These are phyloP conservation scores for Hemibagrus wyckioides DNA, from an alignment of 2,113 vertebrate genomes.

Conservation along the genomic window DNA sequence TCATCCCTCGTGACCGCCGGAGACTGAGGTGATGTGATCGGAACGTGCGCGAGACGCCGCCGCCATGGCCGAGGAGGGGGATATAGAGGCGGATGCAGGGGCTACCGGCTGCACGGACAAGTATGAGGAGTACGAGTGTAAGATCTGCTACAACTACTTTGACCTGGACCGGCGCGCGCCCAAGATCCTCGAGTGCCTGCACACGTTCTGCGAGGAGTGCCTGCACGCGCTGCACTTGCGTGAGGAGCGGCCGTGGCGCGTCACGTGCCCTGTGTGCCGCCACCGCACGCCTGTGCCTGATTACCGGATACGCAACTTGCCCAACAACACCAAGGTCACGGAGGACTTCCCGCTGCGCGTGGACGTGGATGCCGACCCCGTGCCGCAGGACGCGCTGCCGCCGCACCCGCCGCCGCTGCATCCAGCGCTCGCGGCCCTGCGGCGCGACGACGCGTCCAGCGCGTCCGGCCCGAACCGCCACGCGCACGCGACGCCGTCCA, in stretches of 20 bases:
- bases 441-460: constrained; percentile 70
- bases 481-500: constrained; percentile 59
- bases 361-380: constrained; percentile 80
- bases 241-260: constrained; percentile 75
- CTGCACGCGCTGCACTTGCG: constrained; percentile 86
- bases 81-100: constrained; percentile 62
- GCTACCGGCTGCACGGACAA: constrained; percentile 60
- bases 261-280: constrained; percentile 89
- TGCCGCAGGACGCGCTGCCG: constrained; percentile 84
- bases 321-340: constrained; percentile 89
- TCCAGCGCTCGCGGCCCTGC: constrained; percentile 73
- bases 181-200: constrained; percentile 89
- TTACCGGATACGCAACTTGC: constrained; percentile 83
- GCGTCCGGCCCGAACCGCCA: constrained; percentile 62
- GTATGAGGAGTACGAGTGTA: constrained; percentile 91
- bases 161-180: constrained; percentile 88
- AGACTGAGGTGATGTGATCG: constrained; percentile 68
- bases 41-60: constrained; percentile 66
- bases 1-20: constrained; percentile 64
- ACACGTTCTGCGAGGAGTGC: constrained; percentile 95
- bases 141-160: constrained; percentile 95
- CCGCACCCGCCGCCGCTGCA: constrained; percentile 75
- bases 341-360: constrained; percentile 84
- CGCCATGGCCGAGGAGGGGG: constrained; percentile 78
- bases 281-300: constrained; percentile 89